These are phyloP conservation scores for Muschampia plurimacula DNA, from an alignment of 2,888 invertebrate species.

Conservation along the genomic window DNA sequence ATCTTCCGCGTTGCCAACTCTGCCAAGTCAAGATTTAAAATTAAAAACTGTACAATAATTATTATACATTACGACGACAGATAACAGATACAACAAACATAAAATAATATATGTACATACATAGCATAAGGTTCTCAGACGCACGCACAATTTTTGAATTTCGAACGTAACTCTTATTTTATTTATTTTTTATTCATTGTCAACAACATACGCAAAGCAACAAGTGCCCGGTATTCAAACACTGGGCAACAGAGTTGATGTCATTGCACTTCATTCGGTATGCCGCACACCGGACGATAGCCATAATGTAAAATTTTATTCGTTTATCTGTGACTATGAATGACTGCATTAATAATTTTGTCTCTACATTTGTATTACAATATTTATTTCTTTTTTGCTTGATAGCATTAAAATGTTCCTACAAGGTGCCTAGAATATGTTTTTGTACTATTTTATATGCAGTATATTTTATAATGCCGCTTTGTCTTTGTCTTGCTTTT, in stretches of 20 bases:
- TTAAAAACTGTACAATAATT: too few species aligned
- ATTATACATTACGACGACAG: too few species aligned
- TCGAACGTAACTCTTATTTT: too few species aligned
- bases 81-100: too few species aligned
- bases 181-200: not conserved
- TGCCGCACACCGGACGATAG: conserved; percentile 26
- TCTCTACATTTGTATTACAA: conserved; percentile 13
- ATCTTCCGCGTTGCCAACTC: too few species aligned
- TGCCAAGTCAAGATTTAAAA: too few species aligned
- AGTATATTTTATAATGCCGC: too few species aligned
- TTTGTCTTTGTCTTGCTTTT: too few species aligned
- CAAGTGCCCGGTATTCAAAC: conserved; percentile 1
- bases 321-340: conserved; percentile 33
- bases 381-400: conserved; percentile 4
- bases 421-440: not conserved
- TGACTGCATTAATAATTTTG: conserved; percentile 35
- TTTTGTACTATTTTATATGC: not conserved
- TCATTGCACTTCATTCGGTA: conserved; percentile 34
- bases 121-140: too few species aligned
- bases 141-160: too few species aligned
- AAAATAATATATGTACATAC: too few species aligned
- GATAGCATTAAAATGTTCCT: not conserved
- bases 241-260: conserved; percentile 1
- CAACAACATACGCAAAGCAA: conserved; percentile 10
- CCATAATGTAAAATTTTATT: conserved; percentile 36